Evolutionary conservation across 2,113 vertebrate genomes (phyloP).

Genomic region (Leucopternis melanops): DNA sequence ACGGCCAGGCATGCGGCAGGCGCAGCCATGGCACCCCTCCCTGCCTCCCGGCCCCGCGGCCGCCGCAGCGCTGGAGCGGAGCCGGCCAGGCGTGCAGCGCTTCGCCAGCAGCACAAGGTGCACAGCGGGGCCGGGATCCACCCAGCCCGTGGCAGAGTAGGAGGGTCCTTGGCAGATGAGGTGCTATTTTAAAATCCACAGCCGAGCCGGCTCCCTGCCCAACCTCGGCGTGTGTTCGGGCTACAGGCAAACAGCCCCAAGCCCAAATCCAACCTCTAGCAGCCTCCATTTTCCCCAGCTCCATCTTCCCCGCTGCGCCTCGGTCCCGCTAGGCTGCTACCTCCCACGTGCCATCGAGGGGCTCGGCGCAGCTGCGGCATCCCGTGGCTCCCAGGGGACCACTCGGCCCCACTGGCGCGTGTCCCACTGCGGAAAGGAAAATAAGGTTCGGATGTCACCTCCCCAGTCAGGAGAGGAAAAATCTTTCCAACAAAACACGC

Average conservation of each 20-base stretch:
- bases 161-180: conserved; percentile 22
- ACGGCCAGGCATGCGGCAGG: background rate
- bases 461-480: conserved; percentile 47
- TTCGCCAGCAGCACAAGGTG: background rate
- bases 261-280: background rate
- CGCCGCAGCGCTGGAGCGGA: background rate
- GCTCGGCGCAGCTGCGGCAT: accelerated
- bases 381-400: background rate
- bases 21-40: background rate
- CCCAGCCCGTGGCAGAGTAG: background rate
- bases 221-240: background rate
- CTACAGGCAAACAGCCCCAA: background rate
- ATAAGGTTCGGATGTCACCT: conserved; percentile 47
- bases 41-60: background rate
- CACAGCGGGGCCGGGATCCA: background rate
- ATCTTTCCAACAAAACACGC: conserved; percentile 49
- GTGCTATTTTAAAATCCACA: background rate
- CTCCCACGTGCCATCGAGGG: background rate
- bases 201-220: background rate
- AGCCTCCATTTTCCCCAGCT: background rate
- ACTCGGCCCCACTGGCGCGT: background rate
- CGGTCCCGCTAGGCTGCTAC: accelerated
- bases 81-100: background rate
- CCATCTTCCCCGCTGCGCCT: accelerated
- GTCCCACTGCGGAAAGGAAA: conserved; percentile 1